Evolutionary conservation across 2,113 vertebrate species (phyloP).

Genomic region (Bettongia penicillata): DNA sequence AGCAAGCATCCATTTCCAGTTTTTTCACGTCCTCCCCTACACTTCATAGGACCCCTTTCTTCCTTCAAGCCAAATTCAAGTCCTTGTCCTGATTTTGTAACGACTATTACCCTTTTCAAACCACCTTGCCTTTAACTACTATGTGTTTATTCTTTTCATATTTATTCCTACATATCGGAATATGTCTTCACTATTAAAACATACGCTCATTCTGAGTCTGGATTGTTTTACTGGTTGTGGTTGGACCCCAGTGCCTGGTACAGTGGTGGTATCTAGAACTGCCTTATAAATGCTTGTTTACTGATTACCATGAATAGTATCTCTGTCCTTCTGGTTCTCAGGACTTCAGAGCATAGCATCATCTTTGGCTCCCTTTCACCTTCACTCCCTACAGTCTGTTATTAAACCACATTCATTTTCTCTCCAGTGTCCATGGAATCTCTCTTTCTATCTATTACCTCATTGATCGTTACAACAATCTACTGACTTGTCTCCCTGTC

Average conservation of each 20-base stretch:
- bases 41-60: not conserved
- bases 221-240: not conserved
- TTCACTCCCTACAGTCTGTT: not conserved
- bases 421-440: not conserved
- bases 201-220: not conserved
- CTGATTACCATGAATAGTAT: not conserved
- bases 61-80: not conserved
- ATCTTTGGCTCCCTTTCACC: not conserved
- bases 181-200: too few species aligned
- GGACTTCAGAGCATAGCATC: not conserved
- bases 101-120: not conserved
- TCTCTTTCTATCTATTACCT: not conserved
- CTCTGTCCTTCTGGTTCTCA: not conserved
- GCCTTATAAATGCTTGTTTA: not conserved
- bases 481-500: not conserved
- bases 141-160: not conserved
- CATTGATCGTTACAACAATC: not conserved
- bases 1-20: not conserved
- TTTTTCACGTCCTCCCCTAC: not conserved
- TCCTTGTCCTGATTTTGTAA: not conserved
- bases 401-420: not conserved
- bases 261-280: not conserved
- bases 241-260: not conserved
- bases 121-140: not conserved
- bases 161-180: not conserved